Conservation (phyloP, 2,797 vertebrate genomes). For the Acanthopagrus latus region DNA sequence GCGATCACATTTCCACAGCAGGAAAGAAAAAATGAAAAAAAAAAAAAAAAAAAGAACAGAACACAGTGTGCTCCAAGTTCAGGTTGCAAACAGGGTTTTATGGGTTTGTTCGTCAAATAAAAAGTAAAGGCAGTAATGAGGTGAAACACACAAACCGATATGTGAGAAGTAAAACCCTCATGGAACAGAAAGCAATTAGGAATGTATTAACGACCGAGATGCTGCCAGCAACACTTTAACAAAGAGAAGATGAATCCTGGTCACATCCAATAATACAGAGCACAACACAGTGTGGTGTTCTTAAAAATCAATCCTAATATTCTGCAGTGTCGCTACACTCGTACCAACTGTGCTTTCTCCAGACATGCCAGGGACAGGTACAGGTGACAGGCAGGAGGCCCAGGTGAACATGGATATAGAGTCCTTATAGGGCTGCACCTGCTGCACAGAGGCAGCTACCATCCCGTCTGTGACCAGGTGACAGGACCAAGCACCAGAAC, state of each 20-base stretch:
- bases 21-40: not conserved
- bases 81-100: not conserved
- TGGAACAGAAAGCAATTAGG: not conserved
- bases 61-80: not conserved
- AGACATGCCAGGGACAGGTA: too few relatives aligned
- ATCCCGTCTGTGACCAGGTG: too few relatives aligned
- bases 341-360: too few relatives aligned
- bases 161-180: not conserved
- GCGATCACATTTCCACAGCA: not conserved
- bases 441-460: too few relatives aligned
- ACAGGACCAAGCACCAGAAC: too few relatives aligned
- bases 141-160: slow-evolving; percentile 13
- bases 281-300: too few relatives aligned
- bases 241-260: not conserved
- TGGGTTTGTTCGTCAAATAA: slow-evolving; percentile 24
- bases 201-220: not conserved
- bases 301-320: too few relatives aligned
- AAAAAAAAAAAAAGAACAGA: not conserved
- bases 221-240: not conserved
- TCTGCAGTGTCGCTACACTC: too few relatives aligned
- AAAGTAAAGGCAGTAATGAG: slow-evolving; percentile 19
- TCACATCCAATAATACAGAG: too few relatives aligned
- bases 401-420: too few relatives aligned
- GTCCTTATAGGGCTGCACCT: too few relatives aligned
- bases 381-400: too few relatives aligned